Conservation (phyloP, 2,113 vertebrate species). For the Elanus axillaris region DNA sequence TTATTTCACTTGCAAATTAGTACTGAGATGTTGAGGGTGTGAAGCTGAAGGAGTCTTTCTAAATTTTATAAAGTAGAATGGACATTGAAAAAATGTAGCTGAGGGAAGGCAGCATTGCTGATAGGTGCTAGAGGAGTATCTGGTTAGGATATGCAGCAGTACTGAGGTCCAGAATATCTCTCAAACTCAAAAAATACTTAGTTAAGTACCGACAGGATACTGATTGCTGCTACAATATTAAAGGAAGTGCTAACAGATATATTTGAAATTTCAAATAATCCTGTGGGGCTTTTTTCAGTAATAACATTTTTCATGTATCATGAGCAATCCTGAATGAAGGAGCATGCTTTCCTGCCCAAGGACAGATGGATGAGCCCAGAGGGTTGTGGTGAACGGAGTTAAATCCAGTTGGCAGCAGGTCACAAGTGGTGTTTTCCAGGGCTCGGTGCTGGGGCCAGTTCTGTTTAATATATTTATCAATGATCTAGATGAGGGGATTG, state of each 20-base stretch:
- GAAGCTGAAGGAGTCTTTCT: neutral
- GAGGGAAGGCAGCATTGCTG: neutral
- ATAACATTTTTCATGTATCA: neutral
- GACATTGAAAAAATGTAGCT: neutral
- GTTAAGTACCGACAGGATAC: neutral
- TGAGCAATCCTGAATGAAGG: neutral
- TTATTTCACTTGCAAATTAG: neutral
- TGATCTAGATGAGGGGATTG: too few species aligned
- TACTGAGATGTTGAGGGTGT: neutral
- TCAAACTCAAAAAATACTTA: neutral
- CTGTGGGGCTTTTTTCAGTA: neutral
- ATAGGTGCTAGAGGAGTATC: neutral
- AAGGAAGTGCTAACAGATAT: neutral
- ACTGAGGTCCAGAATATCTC: neutral
- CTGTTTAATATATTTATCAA: too few species aligned
- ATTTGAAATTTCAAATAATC: neutral
- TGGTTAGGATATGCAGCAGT: neutral
- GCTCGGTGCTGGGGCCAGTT: too few species aligned
- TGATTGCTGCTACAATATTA: neutral
- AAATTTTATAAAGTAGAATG: neutral
- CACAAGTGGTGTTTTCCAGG: too few species aligned
- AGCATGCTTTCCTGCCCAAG: neutral
- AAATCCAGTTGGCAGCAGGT: too few species aligned
- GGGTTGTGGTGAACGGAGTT: too few species aligned
- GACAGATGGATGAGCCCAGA: too few species aligned